These are phyloP conservation scores for Margarornis squamiger DNA, from an alignment of 2,797 vertebrate genomes.

Conservation along the genomic window DNA sequence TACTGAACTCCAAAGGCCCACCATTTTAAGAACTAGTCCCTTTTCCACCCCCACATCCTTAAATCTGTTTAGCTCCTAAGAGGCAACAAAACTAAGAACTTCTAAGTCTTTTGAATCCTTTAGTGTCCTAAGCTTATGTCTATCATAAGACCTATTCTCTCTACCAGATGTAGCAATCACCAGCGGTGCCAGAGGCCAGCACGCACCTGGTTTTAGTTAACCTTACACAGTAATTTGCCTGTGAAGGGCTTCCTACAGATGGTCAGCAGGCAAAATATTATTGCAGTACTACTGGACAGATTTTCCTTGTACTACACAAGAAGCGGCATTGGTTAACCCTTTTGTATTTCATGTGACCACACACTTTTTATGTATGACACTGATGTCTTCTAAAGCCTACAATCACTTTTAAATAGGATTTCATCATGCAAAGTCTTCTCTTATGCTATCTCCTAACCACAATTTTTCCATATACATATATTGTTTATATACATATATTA, in stretches of 20 bases:
- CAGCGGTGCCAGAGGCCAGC: conserved; percentile 4
- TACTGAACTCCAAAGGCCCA: background rate
- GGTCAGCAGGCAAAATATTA: background rate
- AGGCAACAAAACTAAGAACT: background rate
- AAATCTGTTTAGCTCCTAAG: background rate
- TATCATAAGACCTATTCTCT: background rate
- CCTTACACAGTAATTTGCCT: background rate
- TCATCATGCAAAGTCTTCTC: background rate
- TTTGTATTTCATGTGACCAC: background rate
- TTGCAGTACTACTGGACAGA: background rate
- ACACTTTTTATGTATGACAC: background rate
- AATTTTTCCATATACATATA: background rate
- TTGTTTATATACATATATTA: background rate
- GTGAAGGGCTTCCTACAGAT: conserved; percentile 13
- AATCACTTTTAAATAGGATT: background rate
- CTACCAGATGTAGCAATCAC: conserved; percentile 1
- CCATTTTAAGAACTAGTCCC: background rate
- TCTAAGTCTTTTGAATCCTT: background rate
- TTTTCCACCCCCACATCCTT: background rate
- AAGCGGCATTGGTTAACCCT: background rate
- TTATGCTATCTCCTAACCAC: background rate
- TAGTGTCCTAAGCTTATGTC: background rate
- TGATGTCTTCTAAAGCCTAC: background rate
- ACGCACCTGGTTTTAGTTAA: conserved; percentile 21
- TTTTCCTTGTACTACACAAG: background rate